Evolutionary conservation across 2,888 invertebrate species (phyloP).

Genomic region (Drosophila nr. fundita): DNA sequence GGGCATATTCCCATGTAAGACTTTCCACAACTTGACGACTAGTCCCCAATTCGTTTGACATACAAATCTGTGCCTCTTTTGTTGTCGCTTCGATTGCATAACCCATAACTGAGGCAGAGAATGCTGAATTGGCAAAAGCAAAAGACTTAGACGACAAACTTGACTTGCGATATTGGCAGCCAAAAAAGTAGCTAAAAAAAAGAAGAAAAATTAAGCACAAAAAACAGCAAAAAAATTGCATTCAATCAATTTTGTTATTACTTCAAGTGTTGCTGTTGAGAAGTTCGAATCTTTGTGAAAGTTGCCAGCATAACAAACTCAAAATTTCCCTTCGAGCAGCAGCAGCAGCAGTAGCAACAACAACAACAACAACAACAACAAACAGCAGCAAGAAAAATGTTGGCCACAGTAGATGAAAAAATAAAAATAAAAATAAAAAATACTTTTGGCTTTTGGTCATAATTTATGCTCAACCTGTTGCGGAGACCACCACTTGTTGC

Average conservation of each 20-base stretch:
- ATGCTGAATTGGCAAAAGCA: slow-evolving; percentile 18
- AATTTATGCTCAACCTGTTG: slow-evolving; percentile 78
- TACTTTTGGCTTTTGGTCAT: slow-evolving; percentile 47
- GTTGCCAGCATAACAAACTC: slow-evolving; percentile 46
- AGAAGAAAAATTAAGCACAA: neutral
- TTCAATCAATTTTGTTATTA: slow-evolving; percentile 35
- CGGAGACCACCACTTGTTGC: slow-evolving; percentile 27
- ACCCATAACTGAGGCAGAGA: neutral
- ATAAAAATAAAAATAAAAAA: slow-evolving; percentile 19
- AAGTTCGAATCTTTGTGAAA: slow-evolving; percentile 63
- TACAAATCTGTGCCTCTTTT: neutral
- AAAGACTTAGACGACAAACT: slow-evolving; percentile 68
- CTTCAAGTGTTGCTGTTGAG: slow-evolving; percentile 35
- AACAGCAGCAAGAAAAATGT: slow-evolving; percentile 32
- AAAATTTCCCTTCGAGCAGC: slow-evolving; percentile 60
- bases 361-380: neutral
- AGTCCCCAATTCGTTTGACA: neutral
- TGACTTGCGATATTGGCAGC: slow-evolving; percentile 17
- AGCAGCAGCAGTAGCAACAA: neutral
- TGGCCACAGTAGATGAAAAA: slow-evolving; percentile 42
- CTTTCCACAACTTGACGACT: neutral
- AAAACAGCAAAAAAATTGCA: neutral
- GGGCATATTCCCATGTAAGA: neutral
- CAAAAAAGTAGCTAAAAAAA: neutral
- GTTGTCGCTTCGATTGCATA: slow-evolving; percentile 24